Evolutionary conservation across 2,797 vertebrate species (phyloP).

Genomic region (Phoeniculus purpureus): DNA sequence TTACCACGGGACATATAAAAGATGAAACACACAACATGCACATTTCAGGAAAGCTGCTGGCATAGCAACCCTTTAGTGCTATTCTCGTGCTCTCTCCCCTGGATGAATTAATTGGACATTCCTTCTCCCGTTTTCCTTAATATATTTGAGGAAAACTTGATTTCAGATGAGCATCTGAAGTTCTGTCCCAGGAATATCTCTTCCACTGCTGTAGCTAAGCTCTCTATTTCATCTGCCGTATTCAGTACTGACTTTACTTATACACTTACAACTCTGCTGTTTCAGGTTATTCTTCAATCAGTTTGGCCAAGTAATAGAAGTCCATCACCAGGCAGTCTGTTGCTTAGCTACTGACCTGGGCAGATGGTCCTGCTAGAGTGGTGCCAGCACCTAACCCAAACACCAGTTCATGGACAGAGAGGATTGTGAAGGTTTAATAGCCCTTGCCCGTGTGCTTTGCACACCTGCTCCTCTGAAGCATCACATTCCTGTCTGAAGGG

Average conservation of each 20-base stretch:
- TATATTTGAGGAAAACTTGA: not conserved
- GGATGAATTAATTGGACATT: not conserved
- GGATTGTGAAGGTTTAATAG: not conserved
- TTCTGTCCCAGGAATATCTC: not conserved
- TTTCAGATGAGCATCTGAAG: not conserved
- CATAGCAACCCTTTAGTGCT: not conserved
- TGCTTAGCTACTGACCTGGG: slow-evolving; percentile 5
- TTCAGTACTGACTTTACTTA: not conserved
- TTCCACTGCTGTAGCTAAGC: not conserved
- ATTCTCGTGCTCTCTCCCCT: fast-evolving
- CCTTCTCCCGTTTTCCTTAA: not conserved
- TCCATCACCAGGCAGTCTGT: not conserved
- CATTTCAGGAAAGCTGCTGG: not conserved
- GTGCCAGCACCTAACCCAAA: not conserved
- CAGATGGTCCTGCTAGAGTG: slow-evolving; percentile 14
- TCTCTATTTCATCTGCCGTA: not conserved
- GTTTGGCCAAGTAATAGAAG: slow-evolving; percentile 8
- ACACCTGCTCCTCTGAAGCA: not conserved
- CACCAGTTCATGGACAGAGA: not conserved
- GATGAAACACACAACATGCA: not conserved
- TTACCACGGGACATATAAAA: not conserved
- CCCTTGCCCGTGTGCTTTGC: not conserved
- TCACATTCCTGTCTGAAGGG: not conserved
- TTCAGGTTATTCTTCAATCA: not conserved
- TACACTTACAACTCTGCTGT: not conserved